Conservation (phyloP, 2,797 vertebrate species). For the Enteromius treurensis region DNA sequence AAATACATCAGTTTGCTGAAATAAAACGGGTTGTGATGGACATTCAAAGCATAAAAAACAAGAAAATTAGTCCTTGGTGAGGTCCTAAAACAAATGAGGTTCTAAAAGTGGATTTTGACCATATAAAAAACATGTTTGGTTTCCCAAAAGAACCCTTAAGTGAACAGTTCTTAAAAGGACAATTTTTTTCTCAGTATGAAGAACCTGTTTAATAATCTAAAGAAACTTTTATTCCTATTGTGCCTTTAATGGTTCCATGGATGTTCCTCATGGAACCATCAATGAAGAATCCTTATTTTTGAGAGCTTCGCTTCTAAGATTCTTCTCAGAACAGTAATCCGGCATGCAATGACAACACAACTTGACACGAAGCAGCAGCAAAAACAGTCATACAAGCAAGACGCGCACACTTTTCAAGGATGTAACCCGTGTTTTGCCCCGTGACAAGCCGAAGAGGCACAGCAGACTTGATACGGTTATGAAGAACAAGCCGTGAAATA, state of each 20-base stretch:
- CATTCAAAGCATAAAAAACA: neutral
- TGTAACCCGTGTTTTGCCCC: neutral
- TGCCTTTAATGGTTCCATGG: neutral
- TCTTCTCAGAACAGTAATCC: neutral
- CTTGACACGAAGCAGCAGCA: neutral
- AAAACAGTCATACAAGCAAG: neutral
- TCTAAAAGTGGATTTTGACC: neutral
- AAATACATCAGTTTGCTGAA: neutral
- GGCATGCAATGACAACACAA: neutral
- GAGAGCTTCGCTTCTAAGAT: neutral
- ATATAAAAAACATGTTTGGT: neutral
- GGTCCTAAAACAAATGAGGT: neutral
- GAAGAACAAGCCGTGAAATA: conserved; percentile 34
- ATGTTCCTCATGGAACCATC: neutral
- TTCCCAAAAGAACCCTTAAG: neutral
- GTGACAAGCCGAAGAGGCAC: conserved; percentile 17
- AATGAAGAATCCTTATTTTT: neutral
- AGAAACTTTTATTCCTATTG: neutral
- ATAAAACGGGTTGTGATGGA: neutral
- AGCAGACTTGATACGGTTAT: neutral
- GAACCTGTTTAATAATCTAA: neutral
- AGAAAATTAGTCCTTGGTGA: neutral
- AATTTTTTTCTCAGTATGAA: neutral
- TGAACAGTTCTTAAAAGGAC: neutral
- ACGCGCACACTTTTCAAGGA: neutral